phyloP scores from a whole-genome alignment of 2,113 vertebrate species.

The Megalops atlanticus region DNA sequence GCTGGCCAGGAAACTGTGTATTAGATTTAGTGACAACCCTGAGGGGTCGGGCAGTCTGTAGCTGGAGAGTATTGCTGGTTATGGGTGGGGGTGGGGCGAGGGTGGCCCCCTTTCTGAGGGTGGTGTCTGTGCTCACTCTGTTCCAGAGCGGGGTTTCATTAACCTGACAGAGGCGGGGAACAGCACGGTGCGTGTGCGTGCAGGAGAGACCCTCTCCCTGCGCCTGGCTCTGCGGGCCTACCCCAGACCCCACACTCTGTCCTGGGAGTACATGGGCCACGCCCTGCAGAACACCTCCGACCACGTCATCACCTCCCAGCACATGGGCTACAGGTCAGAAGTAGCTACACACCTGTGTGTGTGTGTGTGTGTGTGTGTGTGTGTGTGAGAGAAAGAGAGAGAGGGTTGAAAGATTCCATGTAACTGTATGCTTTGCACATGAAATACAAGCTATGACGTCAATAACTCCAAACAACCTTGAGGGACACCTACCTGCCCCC shows the following conservation, averaged over 20 bases:
- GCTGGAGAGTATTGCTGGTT: too few relatives aligned
- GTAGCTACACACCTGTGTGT: neutral
- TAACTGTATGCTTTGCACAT: too few relatives aligned
- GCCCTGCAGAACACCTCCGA: constrained; percentile 83
- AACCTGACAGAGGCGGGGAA: constrained; percentile 71
- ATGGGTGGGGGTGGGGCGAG: too few relatives aligned
- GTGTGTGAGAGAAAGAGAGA: neutral
- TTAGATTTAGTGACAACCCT: too few relatives aligned
- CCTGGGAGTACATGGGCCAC: constrained; percentile 84
- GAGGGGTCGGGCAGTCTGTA: too few relatives aligned
- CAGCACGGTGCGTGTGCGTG: constrained; percentile 81
- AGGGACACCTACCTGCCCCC: too few relatives aligned
- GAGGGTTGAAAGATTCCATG: too few relatives aligned
- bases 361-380: neutral
- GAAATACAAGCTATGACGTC: too few relatives aligned
- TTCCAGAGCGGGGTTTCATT: constrained; percentile 87
- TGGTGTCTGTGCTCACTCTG: constrained; percentile 26
- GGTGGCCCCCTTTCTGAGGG: too few relatives aligned
- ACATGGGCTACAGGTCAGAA: constrained; percentile 79
- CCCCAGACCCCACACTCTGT: constrained; percentile 74
- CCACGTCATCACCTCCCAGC: constrained; percentile 78
- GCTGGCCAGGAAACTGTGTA: too few relatives aligned
- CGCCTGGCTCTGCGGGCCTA: constrained; percentile 82
- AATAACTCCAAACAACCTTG: too few relatives aligned
- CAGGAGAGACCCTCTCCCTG: constrained; percentile 85